A percentile compares a stretch with the other conserved stretches of the same genome.
Evolutionary conservation across 23 tunicate genomes (phyloP).

Genomic region (Oikopleura dioica): DNA sequence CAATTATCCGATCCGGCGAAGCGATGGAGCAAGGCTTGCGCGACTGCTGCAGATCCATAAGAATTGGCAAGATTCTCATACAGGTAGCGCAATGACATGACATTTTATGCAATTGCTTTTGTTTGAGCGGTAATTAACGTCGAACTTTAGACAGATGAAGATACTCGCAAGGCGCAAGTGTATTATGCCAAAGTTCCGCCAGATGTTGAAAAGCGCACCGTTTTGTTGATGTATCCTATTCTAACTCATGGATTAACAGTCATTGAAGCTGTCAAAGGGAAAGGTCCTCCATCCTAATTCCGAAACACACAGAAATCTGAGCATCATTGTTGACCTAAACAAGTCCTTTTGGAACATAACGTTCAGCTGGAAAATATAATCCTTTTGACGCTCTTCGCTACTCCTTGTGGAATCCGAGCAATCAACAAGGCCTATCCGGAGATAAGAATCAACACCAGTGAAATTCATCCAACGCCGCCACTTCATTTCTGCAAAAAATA

Average conservation of each 20-base stretch:
- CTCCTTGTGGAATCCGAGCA: constrained; percentile 53
- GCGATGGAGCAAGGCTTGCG: constrained; percentile 93
- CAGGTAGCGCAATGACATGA: too few species aligned
- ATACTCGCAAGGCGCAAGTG: constrained; percentile 57
- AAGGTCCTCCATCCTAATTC: background rate
- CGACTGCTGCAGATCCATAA: constrained; percentile 77
- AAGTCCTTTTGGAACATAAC: constrained; percentile 38
- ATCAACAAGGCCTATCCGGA: constrained; percentile 23
- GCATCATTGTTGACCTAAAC: background rate
- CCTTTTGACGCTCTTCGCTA: constrained; percentile 45
- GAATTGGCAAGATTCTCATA: constrained; percentile 79
- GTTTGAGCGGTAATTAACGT: background rate
- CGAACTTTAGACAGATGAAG: constrained; percentile 26
- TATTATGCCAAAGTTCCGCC: constrained; percentile 92
- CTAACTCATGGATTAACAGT: constrained; percentile 18
- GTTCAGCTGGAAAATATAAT: constrained; percentile 41
- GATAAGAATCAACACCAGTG: constrained; percentile 38
- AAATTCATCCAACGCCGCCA: constrained; percentile 42
- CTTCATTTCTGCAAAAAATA: constrained; percentile 68
- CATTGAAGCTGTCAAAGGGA: constrained; percentile 14
- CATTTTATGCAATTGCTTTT: background rate
- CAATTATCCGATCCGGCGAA: constrained; percentile 77
- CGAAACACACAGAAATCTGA: constrained; percentile 24
- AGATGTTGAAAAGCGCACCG: constrained; percentile 46
- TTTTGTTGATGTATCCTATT: constrained; percentile 89